phyloP scores from a whole-genome alignment of 2,113 vertebrate species.

The Furnarius figulus region DNA sequence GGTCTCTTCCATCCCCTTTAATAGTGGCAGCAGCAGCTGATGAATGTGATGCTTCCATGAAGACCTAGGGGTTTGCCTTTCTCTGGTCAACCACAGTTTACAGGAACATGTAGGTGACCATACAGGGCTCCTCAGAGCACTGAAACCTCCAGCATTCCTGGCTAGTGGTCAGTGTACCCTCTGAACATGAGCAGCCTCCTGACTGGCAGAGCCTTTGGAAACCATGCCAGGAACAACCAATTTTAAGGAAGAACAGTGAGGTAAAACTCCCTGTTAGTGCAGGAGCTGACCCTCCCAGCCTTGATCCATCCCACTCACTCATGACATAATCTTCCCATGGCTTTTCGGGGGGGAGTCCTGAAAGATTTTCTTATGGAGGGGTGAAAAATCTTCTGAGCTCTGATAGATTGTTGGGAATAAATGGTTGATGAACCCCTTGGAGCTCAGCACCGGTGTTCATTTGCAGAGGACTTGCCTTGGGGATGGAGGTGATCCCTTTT shows the following conservation, averaged over 20 bases:
- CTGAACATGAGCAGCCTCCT: neutral
- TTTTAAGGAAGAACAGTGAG: neutral
- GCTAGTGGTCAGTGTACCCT: neutral
- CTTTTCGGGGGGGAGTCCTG: neutral
- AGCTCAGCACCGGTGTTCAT: neutral
- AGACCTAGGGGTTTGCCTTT: rapidly evolving
- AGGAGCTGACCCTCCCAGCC: neutral
- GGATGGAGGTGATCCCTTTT: neutral
- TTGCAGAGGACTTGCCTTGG: neutral
- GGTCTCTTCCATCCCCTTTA: neutral
- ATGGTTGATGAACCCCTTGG: neutral
- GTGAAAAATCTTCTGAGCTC: neutral
- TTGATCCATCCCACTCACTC: neutral
- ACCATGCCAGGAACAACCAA: neutral
- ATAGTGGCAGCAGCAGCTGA: neutral
- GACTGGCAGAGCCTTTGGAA: neutral
- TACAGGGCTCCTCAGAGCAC: neutral
- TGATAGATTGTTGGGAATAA: neutral
- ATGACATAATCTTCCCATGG: neutral
- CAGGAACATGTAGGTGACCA: neutral
- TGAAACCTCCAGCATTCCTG: neutral
- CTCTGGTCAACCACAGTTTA: neutral
- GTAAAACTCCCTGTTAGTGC: neutral
- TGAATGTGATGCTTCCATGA: neutral
- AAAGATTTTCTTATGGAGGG: neutral